Evolutionary conservation across 1,140 invertebrate genomes (phyloP).

Genomic region (Ostrea denselamellosa): DNA sequence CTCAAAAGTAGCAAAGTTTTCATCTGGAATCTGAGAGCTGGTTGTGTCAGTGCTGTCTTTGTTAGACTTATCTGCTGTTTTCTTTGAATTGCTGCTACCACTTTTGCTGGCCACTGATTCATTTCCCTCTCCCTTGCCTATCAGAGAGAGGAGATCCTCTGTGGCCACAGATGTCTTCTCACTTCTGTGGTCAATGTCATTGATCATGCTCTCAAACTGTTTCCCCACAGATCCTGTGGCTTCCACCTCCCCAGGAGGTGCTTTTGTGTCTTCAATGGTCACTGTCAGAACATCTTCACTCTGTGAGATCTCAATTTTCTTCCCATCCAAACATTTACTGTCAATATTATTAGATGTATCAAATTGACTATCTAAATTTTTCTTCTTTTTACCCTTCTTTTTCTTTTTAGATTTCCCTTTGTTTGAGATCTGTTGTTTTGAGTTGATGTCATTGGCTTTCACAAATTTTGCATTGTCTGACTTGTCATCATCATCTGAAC

Average conservation of each 20-base stretch:
- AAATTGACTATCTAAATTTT: neutral
- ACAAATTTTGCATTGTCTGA: neutral
- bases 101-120: constrained; percentile 1
- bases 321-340: neutral
- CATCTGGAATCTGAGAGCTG: constrained; percentile 22
- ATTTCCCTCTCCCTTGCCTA: neutral
- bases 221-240: neutral
- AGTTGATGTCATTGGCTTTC: neutral
- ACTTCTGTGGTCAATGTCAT: constrained; percentile 44
- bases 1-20: constrained; percentile 42
- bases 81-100: neutral
- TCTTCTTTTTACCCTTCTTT: constrained; percentile 24
- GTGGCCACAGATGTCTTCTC: constrained; percentile 42
- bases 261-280: neutral
- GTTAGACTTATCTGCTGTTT: neutral
- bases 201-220: constrained; percentile 42
- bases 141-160: constrained; percentile 36
- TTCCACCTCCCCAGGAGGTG: neutral
- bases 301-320: neutral
- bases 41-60: neutral
- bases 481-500: neutral
- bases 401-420: constrained; percentile 29
- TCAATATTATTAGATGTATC: neutral
- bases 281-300: neutral
- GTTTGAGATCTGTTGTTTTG: neutral